Conservation (phyloP, 1,140 invertebrate genomes). For the Calycopis cecrops region DNA sequence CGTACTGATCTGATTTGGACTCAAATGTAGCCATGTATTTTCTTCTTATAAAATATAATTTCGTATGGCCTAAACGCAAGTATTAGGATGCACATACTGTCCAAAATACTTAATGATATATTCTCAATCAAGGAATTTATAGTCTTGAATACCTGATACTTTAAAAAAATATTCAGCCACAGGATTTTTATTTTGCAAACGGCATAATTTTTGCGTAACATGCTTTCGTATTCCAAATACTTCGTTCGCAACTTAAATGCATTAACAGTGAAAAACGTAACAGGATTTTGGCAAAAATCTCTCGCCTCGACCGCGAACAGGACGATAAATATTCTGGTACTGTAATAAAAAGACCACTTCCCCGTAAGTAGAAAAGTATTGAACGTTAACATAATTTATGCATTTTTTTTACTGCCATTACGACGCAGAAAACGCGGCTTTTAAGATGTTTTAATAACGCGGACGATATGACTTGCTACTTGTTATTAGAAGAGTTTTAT, state of each 20-base stretch:
- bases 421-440: slow-evolving; percentile 29
- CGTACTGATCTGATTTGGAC: too few species aligned
- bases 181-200: background rate
- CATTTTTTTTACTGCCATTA: slow-evolving; percentile 52
- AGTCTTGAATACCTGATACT: too few species aligned
- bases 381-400: slow-evolving; percentile 71
- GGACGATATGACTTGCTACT: too few species aligned
- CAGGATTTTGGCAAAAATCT: slow-evolving; percentile 17
- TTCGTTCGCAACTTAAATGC: slow-evolving; percentile 12
- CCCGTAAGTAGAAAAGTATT: slow-evolving; percentile 66
- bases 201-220: slow-evolving; percentile 1
- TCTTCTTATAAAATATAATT: too few species aligned
- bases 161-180: too few species aligned
- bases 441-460: slow-evolving; percentile 2
- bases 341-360: slow-evolving; percentile 63
- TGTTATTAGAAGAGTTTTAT: too few species aligned
- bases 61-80: too few species aligned
- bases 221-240: slow-evolving; percentile 8
- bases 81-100: too few species aligned
- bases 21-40: too few species aligned
- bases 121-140: too few species aligned
- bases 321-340: slow-evolving; percentile 56
- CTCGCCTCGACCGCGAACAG: slow-evolving; percentile 32
- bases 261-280: slow-evolving; percentile 24
- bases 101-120: too few species aligned